Evolutionary conservation across 2,797 vertebrate species (phyloP).

Genomic region (Phyllotis vaccarum): DNA sequence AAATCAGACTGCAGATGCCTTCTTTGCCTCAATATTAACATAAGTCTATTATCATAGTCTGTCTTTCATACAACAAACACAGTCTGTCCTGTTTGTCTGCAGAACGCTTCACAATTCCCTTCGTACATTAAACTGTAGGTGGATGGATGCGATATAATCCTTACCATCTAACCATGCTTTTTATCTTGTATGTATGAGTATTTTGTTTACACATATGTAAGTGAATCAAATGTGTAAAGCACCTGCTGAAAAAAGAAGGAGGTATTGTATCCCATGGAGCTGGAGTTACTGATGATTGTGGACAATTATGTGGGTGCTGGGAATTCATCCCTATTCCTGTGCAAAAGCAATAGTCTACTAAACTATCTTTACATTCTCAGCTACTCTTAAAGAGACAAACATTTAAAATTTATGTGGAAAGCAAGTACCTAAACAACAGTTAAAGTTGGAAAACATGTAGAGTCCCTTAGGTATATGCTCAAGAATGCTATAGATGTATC

Average conservation of each 20-base stretch:
- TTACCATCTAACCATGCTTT: not conserved
- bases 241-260: not conserved
- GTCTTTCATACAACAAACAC: not conserved
- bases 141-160: not conserved
- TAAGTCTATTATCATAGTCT: not conserved
- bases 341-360: not conserved
- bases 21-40: not conserved
- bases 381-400: not conserved
- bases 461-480: not conserved
- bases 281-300: not conserved
- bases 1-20: not conserved
- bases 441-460: not conserved
- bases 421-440: not conserved
- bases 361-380: no score
- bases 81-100: not conserved
- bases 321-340: not conserved
- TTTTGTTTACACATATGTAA: not conserved
- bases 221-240: not conserved
- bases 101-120: not conserved
- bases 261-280: not conserved
- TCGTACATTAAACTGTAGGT: not conserved
- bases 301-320: not conserved
- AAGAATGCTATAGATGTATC: not conserved
- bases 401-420: not conserved
- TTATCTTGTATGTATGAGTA: not conserved